These are phyloP conservation scores for Poicephalus gulielmi DNA, from an alignment of 2,113 vertebrate genomes.

Conservation along the genomic window DNA sequence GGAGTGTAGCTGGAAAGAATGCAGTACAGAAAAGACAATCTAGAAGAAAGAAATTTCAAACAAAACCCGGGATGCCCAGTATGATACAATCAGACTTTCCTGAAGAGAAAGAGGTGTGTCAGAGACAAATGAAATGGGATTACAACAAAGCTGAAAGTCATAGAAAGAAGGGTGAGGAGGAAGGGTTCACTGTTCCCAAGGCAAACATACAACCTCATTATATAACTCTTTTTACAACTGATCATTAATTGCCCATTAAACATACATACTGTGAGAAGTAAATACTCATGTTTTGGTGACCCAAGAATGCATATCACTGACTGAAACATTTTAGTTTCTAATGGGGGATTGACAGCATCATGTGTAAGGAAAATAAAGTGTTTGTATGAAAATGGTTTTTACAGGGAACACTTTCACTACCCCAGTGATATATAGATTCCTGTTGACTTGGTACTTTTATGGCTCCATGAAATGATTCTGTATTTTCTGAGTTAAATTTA, in stretches of 20 bases:
- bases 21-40: neutral
- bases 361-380: neutral
- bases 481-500: conserved; percentile 78
- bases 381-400: conserved; percentile 23
- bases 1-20: neutral
- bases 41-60: neutral
- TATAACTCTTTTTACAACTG: neutral
- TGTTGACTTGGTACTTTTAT: conserved; percentile 76
- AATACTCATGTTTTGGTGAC: neutral
- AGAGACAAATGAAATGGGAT: neutral
- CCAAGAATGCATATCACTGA: neutral
- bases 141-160: neutral
- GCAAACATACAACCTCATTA: conserved; percentile 1
- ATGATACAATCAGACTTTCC: neutral
- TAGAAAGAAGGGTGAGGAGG: neutral
- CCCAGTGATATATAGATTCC: conserved; percentile 68
- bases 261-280: neutral
- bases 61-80: neutral
- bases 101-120: neutral
- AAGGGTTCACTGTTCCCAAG: neutral
- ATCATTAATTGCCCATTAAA: neutral
- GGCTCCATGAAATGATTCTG: conserved; percentile 75
- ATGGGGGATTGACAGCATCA: neutral
- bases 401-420: conserved; percentile 73
- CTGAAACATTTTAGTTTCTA: neutral